Conservation (phyloP, 2,113 vertebrate species). For the Pyrgilauda ruficollis region DNA sequence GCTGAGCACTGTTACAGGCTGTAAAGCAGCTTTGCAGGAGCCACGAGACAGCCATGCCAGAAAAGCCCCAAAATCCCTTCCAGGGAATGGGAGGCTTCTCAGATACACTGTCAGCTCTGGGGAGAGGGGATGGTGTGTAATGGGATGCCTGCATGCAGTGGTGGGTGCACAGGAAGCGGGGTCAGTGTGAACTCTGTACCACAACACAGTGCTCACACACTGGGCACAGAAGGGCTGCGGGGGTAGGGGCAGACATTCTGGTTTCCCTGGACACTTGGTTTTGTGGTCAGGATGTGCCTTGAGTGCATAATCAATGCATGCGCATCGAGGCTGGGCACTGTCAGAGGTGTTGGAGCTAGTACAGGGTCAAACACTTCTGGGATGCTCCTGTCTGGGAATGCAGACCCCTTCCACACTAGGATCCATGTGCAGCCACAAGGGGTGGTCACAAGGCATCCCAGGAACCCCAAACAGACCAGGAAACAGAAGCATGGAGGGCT, state of each 20-base stretch:
- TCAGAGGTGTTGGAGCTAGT: fast-evolving
- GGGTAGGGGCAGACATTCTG: background rate
- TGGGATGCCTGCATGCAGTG: background rate
- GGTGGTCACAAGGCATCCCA: background rate
- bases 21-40: background rate
- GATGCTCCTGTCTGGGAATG: background rate
- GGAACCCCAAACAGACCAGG: background rate
- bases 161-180: background rate
- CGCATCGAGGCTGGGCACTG: background rate
- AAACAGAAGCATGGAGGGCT: background rate
- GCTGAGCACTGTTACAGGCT: background rate
- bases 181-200: background rate
- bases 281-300: background rate
- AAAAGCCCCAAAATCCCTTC: background rate
- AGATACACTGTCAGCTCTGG: background rate
- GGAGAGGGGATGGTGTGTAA: background rate
- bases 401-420: background rate
- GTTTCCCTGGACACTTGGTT: background rate
- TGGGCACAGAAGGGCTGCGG: background rate
- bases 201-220: fast-evolving
- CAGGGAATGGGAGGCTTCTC: background rate
- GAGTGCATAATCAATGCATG: background rate
- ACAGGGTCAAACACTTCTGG: background rate
- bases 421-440: fast-evolving
- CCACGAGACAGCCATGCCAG: background rate